Base-by-base conservation (phyloP, 2,888 invertebrate genomes). In the Argyresthia goedartella region DNA sequence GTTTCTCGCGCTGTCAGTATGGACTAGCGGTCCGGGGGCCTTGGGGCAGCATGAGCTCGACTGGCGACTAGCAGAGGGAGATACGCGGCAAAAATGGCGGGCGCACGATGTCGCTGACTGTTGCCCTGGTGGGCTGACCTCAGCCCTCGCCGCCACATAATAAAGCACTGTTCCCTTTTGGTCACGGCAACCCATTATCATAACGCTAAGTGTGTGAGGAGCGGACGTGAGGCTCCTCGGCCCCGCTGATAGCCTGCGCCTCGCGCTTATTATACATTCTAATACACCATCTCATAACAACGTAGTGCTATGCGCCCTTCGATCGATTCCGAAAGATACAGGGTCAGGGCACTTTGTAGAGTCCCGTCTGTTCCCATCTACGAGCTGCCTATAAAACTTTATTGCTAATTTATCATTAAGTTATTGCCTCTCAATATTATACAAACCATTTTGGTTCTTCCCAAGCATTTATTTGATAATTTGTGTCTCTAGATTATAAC, bases 161-260 rank as follows among this genome's bases (percentile, higher is more conserved):
- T 69, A 65, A 61, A 64, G 60, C 59, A 62, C 59, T 65, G 67
- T 66, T 68, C 66, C 62, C 61, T 69, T 73, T 76, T 71, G 72
- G 75, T 76, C 74, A 77, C 69, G 73, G 71, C 60, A 66, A 60
- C 60, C 68, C 66, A 76, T 77, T 75, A 76, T 63, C 72, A 73
- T 72, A 75, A 70, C 66, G 61, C 67, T 65, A 64, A 69, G 68
- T 64, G 68, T 71, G 71, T 71, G 71, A 69, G 64, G 67, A 67
- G 59, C 59, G 62, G 64, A 72, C 69, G 69, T 67, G 60, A 60
- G 49, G 49, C 49, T 25, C 25, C 25, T 25, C 25, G 25, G 25
- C 25, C 25, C 6, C 25, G 59, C 57, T 59, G 65, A 67, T 67
- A 64, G 60, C 60, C 55, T 58, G 59, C 59, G 55, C 57, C 62